Evolutionary conservation across 2,888 invertebrate species (phyloP), one percentile per base, ranked within the genome.

Genomic region (Pseudeuparius sepicola): DNA sequence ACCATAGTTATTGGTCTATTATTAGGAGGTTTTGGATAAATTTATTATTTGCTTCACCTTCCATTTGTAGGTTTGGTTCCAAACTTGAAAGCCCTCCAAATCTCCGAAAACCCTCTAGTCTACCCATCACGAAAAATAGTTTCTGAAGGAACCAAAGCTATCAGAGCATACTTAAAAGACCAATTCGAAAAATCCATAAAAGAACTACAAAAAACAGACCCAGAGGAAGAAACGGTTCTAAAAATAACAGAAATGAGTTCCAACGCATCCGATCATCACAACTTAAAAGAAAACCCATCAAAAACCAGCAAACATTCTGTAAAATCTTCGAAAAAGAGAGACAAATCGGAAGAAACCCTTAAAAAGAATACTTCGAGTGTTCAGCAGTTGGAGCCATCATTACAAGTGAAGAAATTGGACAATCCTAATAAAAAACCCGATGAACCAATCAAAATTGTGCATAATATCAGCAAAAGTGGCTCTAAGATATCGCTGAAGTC

Each of bases 21-120:
- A n/a, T n/a, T n/a, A n/a, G n/a, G n/a, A n/a, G n/a, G n/a, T n/a
- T n/a, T n/a, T n/a, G n/a, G n/a, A n/a, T n/a, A n/a, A n/a, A n/a
- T n/a, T n/a, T n/a, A n/a, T n/a, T n/a, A n/a, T n/a, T n/a, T n/a
- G n/a, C n/a, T n/a, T n/a, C n/a, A n/a, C n/a, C n/a, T n/a, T 10
- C n/a, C n/a, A n/a, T n/a, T 37, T 47, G 11, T 37, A 68, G 70
- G 70, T 37, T 49, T 73, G 4, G 60, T 75, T 9, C 54, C 63
- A 12, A 71, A 65, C 40, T 59, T 80, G 41, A 74, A 71, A 63
- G 71, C 70, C 6, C 57, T 80, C 3, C 76, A 76, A 55, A 43
- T 76, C 24, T 59, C 64, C 24, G 68, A 72, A 24, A 80, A 80
- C 55, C 77, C 77, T 1, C 46, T 80, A 6, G 54, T 50, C 17